Conservation (phyloP, 2,113 vertebrate genomes). For the Gallinago jamesoni region DNA sequence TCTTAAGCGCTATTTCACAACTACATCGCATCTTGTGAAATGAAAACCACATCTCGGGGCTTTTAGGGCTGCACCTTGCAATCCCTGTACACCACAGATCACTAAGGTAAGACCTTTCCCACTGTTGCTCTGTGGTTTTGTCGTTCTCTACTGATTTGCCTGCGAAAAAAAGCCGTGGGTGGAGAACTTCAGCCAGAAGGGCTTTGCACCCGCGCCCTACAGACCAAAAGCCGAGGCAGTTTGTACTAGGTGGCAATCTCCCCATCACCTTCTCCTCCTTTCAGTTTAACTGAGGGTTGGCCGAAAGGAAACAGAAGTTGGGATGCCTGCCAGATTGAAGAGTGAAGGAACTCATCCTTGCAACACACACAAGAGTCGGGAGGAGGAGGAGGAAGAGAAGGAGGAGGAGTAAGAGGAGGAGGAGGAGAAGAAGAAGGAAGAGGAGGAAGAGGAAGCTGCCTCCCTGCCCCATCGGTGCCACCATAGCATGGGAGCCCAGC, state of each 20-base stretch:
- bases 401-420: neutral
- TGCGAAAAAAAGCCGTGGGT: neutral
- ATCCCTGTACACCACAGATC: fast-evolving
- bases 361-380: neutral
- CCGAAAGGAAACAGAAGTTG: neutral
- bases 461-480: neutral
- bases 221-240: neutral
- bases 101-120: neutral
- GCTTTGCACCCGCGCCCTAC: neutral
- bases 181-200: neutral
- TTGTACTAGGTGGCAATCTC: neutral
- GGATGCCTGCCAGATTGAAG: neutral
- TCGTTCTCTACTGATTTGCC: neutral
- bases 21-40: neutral
- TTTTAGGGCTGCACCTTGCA: neutral
- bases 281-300: neutral
- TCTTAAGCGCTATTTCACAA: neutral
- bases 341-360: neutral
- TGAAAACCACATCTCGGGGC: neutral
- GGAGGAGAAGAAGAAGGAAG: neutral
- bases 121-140: neutral
- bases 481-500: neutral
- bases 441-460: neutral
- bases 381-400: neutral
- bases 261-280: neutral